phyloP scores from a whole-genome alignment of 2,113 vertebrate species.

The Hyperoodon ampullatus region DNA sequence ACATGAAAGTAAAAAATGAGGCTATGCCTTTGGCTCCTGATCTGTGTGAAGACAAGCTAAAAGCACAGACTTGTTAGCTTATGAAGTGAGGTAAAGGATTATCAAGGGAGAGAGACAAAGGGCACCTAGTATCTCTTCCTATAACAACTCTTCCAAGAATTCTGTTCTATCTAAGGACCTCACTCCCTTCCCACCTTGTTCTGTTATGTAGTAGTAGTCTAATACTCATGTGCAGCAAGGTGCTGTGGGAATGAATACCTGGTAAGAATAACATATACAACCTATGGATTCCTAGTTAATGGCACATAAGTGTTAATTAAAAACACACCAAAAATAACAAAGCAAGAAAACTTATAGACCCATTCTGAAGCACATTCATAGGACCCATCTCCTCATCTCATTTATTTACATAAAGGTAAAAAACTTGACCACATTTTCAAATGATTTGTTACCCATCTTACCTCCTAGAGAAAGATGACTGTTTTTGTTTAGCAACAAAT shows the following conservation, averaged over 20 bases:
- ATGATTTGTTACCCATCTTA: neutral
- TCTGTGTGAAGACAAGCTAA: neutral
- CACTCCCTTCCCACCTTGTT: neutral
- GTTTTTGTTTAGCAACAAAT: neutral
- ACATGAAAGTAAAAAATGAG: neutral
- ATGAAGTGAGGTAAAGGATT: neutral
- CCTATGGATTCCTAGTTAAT: neutral
- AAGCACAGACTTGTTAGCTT: neutral
- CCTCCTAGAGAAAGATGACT: neutral
- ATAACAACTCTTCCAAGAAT: neutral
- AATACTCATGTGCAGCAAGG: neutral
- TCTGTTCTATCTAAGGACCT: neutral
- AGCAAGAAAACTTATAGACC: neutral
- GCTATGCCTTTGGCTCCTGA: neutral
- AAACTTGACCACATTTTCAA: neutral
- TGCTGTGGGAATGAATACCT: neutral
- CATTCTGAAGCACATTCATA: neutral
- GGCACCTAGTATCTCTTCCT: neutral
- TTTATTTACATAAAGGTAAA: neutral
- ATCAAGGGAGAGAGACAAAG: neutral
- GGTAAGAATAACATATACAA: neutral
- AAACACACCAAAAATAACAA: neutral
- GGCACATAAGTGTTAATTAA: neutral
- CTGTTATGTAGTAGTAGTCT: neutral
- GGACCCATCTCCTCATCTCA: neutral